Evolutionary conservation across 2,113 vertebrate species (phyloP), one percentile per base, ranked within the genome.

Genomic region (Donacobius atricapilla): DNA sequence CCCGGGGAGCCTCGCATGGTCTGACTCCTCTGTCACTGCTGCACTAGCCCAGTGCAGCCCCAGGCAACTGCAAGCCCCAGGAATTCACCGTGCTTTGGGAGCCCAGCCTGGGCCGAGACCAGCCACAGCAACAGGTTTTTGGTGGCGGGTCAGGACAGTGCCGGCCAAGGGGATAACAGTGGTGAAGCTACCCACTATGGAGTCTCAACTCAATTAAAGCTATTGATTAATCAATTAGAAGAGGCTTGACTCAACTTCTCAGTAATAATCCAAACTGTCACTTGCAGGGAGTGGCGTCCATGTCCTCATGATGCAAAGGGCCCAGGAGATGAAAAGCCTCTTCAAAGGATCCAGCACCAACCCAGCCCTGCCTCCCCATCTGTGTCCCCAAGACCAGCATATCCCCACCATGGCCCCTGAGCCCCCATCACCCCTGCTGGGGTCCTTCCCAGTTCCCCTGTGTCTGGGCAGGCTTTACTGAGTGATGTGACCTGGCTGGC

Each of bases 151-250:
- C 56, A 48, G 87, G 91, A 87, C 92, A 90, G 40, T 13, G 12
- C 42, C 5, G 24, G 53, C 22, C 25, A 47, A 81, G 42, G 78
- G 70, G 45, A 77, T 48, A 83, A 81, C 42, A 31, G 70, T 10
- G 11, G 54, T 20, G 4, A 72, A 78, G 68, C 61, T 83, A 86
- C 82, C 86, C 61, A 33, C 86, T 95, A 80, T 76, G 91, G 69
- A 96, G 73, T 84, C 82, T 80, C 82, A 93, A 96, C 93, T 97
- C 93, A 97, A 96, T 97, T 97, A 97, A 97, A 83, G 40, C 48
- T 94, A 98, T 97, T 95, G 97, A 98, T 97, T 97, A 96, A 98
- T 97, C 93, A 88, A 95, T 97, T 96, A 92, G 54, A 87, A 93
- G 64, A 93, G 90, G 76, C 89, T 94, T 89, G 89, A 44, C 86